Percentiles rank a stretch among this genome's conserved stretches.
Conservation (phyloP, 2,797 vertebrate genomes). For the Eulemur albifrons region DNA sequence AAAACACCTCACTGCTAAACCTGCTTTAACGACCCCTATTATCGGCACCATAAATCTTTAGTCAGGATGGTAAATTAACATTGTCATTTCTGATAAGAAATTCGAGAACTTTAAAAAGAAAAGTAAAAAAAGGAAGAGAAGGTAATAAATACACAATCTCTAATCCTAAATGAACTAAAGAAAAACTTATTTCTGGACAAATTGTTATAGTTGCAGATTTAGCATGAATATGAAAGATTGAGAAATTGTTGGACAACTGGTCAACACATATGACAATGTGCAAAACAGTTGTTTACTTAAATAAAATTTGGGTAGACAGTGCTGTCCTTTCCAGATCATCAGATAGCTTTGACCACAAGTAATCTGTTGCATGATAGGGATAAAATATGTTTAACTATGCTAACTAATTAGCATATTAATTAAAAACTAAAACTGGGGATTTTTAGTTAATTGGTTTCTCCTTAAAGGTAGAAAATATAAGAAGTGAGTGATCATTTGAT, state of each 20-base stretch:
- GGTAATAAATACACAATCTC: background rate
- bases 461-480: background rate
- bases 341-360: background rate
- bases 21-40: constrained; percentile 72
- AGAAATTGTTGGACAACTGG: background rate
- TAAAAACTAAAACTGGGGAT: background rate
- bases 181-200: background rate
- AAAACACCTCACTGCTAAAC: constrained; percentile 83
- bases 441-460: background rate
- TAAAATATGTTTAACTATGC: background rate
- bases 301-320: background rate
- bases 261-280: background rate
- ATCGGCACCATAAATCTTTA: background rate
- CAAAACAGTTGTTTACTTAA: background rate
- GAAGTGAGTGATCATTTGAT: background rate
- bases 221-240: background rate
- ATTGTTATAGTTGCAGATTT: background rate
- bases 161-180: background rate
- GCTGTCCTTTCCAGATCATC: background rate
- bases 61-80: background rate
- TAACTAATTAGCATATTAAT: background rate
- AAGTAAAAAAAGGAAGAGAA: background rate
- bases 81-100: constrained; percentile 20
- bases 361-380: background rate
- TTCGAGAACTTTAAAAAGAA: background rate